A percentile compares a stretch with the other conserved stretches of the same genome.
Evolutionary conservation across 2,797 vertebrate species (phyloP).

Genomic region (Antrozous pallidus): DNA sequence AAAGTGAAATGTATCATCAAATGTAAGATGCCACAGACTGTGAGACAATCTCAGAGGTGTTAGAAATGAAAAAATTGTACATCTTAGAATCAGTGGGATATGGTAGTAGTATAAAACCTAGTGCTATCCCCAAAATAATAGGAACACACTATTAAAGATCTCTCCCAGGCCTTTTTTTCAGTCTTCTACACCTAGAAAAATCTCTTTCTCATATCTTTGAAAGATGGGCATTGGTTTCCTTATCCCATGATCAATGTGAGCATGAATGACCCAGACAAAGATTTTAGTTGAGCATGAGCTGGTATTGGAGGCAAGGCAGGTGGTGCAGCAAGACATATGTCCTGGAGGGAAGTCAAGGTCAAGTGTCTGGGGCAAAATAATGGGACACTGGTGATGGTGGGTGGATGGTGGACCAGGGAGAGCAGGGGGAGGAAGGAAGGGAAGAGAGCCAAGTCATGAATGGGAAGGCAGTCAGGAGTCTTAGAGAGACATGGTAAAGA

Average conservation of each 20-base stretch:
- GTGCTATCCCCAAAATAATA: neutral
- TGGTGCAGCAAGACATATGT: neutral
- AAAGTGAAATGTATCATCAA: constrained; percentile 1
- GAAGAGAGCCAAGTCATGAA: neutral
- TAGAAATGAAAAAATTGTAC: neutral
- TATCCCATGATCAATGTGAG: neutral
- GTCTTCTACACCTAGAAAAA: neutral
- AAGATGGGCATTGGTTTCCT: neutral
- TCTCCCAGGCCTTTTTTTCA: neutral
- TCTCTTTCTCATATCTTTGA: neutral
- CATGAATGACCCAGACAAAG: neutral
- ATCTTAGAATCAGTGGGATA: neutral
- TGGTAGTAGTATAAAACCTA: neutral
- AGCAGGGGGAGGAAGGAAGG: neutral
- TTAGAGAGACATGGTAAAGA: neutral
- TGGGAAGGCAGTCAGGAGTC: neutral
- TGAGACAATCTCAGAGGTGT: neutral
- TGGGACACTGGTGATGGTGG: neutral
- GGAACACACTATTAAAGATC: neutral
- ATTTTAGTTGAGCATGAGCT: neutral
- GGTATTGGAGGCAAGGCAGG: neutral
- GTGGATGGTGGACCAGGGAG: neutral
- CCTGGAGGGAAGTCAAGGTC: neutral
- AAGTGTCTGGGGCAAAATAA: neutral
- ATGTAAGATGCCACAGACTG: neutral